Evolutionary conservation across 2,797 vertebrate species (phyloP).

Genomic region (Lacerta viridis): DNA sequence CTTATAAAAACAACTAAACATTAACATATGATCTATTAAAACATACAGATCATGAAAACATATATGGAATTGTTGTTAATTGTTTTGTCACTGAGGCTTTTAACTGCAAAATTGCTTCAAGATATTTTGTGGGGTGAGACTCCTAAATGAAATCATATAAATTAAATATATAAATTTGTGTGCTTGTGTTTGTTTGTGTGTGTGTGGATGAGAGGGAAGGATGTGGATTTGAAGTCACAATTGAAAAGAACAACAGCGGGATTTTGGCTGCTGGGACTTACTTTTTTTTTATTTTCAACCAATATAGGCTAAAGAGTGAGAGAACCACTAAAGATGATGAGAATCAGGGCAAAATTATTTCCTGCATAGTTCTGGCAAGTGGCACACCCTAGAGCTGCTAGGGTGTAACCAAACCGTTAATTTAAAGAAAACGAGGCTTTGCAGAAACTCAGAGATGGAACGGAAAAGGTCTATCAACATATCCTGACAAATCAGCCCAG

Average conservation of each 20-base stretch:
- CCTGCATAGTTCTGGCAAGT: rapidly evolving
- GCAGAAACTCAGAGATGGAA: not conserved
- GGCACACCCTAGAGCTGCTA: not conserved
- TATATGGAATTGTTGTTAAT: no score
- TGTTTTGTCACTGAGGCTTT: no score
- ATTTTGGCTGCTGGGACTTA: slow-evolving; percentile 13
- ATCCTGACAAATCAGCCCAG: not conserved
- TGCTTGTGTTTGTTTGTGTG: no score
- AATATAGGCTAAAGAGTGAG: not conserved
- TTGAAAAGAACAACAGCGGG: slow-evolving; percentile 15
- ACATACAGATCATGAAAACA: no score
- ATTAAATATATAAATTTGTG: no score
- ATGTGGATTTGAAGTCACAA: no score
- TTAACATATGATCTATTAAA: no score
- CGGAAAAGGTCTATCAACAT: not conserved
- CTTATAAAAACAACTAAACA: no score
- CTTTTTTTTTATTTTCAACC: not conserved
- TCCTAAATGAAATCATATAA: no score
- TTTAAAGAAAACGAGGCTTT: not conserved
- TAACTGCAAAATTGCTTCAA: no score
- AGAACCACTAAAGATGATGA: slow-evolving; percentile 8
- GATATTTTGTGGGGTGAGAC: no score
- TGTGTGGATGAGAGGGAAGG: no score
- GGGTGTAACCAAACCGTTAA: not conserved
- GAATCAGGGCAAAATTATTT: not conserved